Percentiles rank a stretch among this genome's conserved stretches.
Conservation (phyloP, 2,888 invertebrate genomes). For the Coelogynopora nodosa region DNA sequence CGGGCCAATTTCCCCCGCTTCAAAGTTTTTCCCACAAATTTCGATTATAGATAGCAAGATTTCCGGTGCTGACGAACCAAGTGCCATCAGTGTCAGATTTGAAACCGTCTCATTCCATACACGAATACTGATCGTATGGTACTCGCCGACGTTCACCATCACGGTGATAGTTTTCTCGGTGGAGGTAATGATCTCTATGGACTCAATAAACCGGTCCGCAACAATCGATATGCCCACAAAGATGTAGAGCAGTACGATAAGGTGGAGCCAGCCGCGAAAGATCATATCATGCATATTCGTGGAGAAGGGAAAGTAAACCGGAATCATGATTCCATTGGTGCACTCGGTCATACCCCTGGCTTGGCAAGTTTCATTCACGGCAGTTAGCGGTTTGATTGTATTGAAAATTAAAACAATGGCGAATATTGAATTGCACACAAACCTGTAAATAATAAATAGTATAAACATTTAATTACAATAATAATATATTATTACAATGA, state of each 20-base stretch:
- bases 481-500: no score
- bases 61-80: conserved; percentile 92
- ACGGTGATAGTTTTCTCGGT: conserved; percentile 86
- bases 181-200: conserved; percentile 93
- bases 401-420: no score
- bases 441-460: no score
- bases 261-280: no score
- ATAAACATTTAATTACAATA: no score
- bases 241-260: conserved; percentile 79
- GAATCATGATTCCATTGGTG: no score
- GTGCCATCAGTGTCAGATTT: conserved; percentile 89
- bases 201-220: conserved; percentile 93
- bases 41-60: conserved; percentile 91
- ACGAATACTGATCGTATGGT: conserved; percentile 75
- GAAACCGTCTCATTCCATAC: conserved; percentile 94
- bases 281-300: no score
- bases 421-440: no score
- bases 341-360: no score
- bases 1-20: conserved; percentile 76
- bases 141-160: conserved; percentile 77
- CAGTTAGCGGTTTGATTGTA: no score
- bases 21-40: conserved; percentile 77
- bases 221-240: conserved; percentile 95
- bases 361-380: no score
- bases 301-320: no score